Percentiles rank a stretch among this genome's conserved stretches.
Evolutionary conservation across 1,140 invertebrate species (phyloP).

Genomic region (Rhagoletis pomonella): DNA sequence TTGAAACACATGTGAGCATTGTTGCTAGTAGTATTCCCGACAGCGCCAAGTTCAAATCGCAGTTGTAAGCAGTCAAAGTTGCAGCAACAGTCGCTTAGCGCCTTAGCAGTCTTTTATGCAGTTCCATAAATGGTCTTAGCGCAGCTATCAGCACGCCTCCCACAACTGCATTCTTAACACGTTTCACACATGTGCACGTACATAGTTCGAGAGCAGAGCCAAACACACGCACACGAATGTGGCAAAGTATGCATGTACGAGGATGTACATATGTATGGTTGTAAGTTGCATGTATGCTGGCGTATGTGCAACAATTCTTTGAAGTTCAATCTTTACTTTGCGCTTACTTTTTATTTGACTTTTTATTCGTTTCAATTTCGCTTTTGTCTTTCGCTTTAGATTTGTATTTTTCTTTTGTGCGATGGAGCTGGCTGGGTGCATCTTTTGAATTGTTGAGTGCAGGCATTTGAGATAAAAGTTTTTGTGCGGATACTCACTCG

Average conservation of each 20-base stretch:
- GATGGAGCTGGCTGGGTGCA: neutral
- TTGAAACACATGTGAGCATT: neutral
- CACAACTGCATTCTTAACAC: constrained; percentile 45
- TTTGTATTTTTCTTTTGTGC: neutral
- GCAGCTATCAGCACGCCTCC: constrained; percentile 48
- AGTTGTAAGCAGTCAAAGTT: constrained; percentile 21
- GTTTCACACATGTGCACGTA: constrained; percentile 29
- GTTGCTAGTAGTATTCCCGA: neutral
- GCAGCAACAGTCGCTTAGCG: constrained; percentile 7
- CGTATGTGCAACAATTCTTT: constrained; percentile 35
- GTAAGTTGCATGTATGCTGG: neutral
- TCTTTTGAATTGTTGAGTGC: constrained; percentile 24
- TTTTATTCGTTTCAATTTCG: neutral
- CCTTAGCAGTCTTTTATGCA: constrained; percentile 32
- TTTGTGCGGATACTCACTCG: neutral
- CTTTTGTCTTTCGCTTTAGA: neutral
- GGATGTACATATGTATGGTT: neutral
- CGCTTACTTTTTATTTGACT: constrained; percentile 28
- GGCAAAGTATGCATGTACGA: neutral
- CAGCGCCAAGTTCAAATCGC: constrained; percentile 17
- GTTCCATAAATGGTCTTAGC: constrained; percentile 31
- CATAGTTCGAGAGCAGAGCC: no score
- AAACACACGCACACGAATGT: neutral
- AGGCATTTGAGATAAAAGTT: constrained; percentile 42
- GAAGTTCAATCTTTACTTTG: constrained; percentile 44